Conservation (phyloP, 64 coral and sea anemone genomes). For the Montipora efflorescens region DNA sequence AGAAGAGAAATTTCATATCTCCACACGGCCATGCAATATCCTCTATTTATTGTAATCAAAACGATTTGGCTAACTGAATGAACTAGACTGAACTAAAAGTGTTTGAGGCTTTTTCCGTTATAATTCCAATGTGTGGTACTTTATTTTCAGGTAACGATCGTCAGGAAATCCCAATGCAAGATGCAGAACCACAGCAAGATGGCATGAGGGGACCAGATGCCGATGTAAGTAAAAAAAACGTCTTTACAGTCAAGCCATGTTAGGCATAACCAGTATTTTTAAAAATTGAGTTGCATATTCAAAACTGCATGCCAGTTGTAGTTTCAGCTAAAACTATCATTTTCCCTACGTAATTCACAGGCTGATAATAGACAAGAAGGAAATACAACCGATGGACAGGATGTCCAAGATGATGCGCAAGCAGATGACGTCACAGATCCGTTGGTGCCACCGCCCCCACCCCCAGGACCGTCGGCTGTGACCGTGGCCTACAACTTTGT, state of each 20-base stretch:
- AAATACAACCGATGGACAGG: conserved; percentile 1
- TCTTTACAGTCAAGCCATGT: too few relatives aligned
- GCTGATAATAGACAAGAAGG: conserved; percentile 1
- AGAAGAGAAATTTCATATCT: too few relatives aligned
- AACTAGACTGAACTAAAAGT: too few relatives aligned
- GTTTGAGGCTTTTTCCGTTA: too few relatives aligned
- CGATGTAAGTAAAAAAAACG: conserved; percentile 3
- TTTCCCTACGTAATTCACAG: conserved; percentile 8
- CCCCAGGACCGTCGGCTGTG: conserved; percentile 61
- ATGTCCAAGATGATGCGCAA: background rate
- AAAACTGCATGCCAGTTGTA: background rate
- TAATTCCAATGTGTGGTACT: background rate
- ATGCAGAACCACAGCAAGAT: background rate
- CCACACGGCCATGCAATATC: too few relatives aligned
- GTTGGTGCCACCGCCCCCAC: conserved; percentile 32
- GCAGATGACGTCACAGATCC: conserved; percentile 1
- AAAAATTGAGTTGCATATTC: background rate
- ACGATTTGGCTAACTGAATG: too few relatives aligned
- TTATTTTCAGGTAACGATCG: background rate
- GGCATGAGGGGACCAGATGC: background rate
- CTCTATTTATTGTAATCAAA: too few relatives aligned
- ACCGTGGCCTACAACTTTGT: conserved; percentile 69
- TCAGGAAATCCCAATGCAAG: background rate
- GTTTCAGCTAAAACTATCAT: background rate
- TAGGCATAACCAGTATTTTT: too few relatives aligned